These are phyloP conservation scores for Cataglyphis hispanica DNA, from an alignment of 1,140 invertebrate genomes.

Conservation along the genomic window DNA sequence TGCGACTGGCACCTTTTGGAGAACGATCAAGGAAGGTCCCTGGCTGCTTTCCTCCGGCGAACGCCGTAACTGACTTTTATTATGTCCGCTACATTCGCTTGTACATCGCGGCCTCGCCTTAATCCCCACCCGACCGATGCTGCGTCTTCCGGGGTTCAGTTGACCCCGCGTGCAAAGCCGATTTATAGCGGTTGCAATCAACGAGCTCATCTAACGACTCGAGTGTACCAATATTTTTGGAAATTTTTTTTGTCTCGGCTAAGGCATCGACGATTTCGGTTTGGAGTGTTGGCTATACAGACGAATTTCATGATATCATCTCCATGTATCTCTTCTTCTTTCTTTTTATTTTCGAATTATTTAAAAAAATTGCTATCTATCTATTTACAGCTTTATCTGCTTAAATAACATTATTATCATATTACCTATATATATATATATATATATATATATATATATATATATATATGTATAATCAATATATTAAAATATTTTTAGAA, in stretches of 20 bases:
- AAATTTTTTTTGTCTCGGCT: background rate
- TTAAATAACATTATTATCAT: background rate
- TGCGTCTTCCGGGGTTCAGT: conserved; percentile 67
- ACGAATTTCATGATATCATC: conserved; percentile 44
- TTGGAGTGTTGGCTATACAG: background rate
- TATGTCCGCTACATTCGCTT: conserved; percentile 66
- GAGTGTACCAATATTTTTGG: background rate
- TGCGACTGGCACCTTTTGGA: conserved; percentile 70
- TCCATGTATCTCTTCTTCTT: conserved; percentile 8
- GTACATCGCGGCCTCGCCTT: conserved; percentile 68
- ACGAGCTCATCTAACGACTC: conserved; percentile 26
- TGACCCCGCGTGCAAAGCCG: conserved; percentile 67
- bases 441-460: too few species aligned
- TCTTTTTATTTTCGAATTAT: conserved; percentile 10
- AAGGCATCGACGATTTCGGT: background rate
- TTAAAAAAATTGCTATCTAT: background rate
- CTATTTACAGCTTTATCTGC: background rate
- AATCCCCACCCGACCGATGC: conserved; percentile 57
- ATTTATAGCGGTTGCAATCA: conserved; percentile 63
- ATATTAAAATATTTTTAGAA: background rate
- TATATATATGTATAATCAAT: too few species aligned
- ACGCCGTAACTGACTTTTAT: conserved; percentile 67
- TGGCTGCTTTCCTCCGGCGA: conserved; percentile 16
- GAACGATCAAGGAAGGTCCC: conserved; percentile 71
- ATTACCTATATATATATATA: too few species aligned